phyloP scores from a whole-genome alignment of 30 jellyfish, hydroid and myxozoan genomes.

The Haliclystus octoradiatus region DNA sequence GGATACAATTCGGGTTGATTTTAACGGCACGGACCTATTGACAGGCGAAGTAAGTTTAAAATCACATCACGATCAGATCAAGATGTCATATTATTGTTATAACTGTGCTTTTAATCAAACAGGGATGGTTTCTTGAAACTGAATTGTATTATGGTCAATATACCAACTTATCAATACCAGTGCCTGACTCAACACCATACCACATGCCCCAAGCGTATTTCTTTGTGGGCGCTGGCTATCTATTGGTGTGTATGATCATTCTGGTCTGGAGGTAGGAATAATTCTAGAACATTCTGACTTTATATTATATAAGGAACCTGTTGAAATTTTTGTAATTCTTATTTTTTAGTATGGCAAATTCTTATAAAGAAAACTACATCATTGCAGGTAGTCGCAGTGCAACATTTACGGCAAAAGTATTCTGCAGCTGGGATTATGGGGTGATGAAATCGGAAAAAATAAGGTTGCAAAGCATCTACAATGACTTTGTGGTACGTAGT shows the following conservation, averaged over 20 bases:
- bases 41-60: constrained; percentile 67
- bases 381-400: constrained; percentile 28
- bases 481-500: constrained; percentile 57
- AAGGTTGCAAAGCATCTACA: constrained; percentile 42
- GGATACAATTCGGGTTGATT: constrained; percentile 19
- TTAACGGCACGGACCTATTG: constrained; percentile 62
- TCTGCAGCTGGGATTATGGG: constrained; percentile 85
- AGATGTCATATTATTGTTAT: too few relatives aligned
- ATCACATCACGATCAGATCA: too few relatives aligned
- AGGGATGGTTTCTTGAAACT: constrained; percentile 78
- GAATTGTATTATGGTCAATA: constrained; percentile 78
- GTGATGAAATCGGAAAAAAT: constrained; percentile 30
- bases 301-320: not conserved
- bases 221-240: constrained; percentile 74
- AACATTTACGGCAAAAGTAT: constrained; percentile 47
- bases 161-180: constrained; percentile 29
- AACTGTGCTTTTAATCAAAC: too few relatives aligned
- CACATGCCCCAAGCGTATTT: constrained; percentile 63
- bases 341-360: constrained; percentile 65
- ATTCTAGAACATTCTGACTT: not conserved
- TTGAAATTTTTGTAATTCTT: not conserved
- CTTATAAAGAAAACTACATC: constrained; percentile 57
- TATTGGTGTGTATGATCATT: constrained; percentile 45
- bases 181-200: constrained; percentile 9
- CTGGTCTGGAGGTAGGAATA: constrained; percentile 49